Evolutionary conservation across 35 echinoderm and acorn worm species (phyloP).

Genomic region (Stichopus chloronotus): DNA sequence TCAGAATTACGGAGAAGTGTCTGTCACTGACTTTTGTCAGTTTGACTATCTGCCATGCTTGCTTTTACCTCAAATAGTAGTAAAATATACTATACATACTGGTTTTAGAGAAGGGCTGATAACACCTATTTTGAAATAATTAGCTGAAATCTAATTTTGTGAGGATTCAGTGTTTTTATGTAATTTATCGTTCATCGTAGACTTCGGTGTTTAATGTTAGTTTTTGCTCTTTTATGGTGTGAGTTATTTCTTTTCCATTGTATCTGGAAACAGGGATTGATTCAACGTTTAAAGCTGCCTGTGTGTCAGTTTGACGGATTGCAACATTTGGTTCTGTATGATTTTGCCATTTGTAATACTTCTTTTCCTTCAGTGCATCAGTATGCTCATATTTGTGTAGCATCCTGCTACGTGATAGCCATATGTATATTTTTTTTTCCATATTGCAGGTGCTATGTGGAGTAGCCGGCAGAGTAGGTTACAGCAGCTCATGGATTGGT

Average conservation of each 20-base stretch:
- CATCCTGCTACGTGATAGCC: no score
- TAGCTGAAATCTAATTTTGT: no score
- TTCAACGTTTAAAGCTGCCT: not conserved
- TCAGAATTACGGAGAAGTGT: not conserved
- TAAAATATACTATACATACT: not conserved
- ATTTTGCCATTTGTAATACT: no score
- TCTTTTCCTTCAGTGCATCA: no score
- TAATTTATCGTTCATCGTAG: no score
- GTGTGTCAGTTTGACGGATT: not conserved
- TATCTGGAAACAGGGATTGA: not conserved
- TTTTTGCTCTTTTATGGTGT: not conserved
- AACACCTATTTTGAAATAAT: no score
- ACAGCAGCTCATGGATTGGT: constrained; percentile 93
- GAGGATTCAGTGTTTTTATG: no score
- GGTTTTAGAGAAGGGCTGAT: no score
- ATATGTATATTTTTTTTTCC: no score
- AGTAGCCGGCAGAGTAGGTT: constrained; percentile 77
- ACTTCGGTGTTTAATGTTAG: not conserved
- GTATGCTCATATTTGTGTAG: no score
- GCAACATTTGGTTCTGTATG: not conserved
- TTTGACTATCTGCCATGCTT: not conserved
- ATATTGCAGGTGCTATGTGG: not conserved
- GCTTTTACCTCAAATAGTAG: not conserved
- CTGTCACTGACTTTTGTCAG: not conserved
- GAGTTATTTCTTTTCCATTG: no score